These are phyloP conservation scores for Ochropleura plecta DNA, from an alignment of 2,888 invertebrate species.

Conservation along the genomic window DNA sequence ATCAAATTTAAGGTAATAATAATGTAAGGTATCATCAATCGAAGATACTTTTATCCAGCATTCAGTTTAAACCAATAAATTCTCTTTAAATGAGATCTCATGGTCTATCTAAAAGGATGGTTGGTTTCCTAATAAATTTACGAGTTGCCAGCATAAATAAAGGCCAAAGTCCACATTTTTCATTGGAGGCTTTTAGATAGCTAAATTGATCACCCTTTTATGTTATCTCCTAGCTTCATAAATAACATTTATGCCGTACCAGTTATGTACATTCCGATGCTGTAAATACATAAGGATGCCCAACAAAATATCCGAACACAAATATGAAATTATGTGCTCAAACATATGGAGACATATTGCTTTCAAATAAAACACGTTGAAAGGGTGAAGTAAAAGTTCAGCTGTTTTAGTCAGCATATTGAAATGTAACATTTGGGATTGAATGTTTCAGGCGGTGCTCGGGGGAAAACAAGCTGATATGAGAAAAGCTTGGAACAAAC, in stretches of 20 bases:
- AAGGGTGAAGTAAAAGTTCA: slow-evolving; percentile 78
- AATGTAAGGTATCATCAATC: not conserved
- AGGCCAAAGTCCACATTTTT: slow-evolving; percentile 24
- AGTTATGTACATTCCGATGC: slow-evolving; percentile 21
- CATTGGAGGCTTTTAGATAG: slow-evolving; percentile 34
- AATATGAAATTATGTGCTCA: slow-evolving; percentile 63
- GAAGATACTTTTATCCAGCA: not conserved
- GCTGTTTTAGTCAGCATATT: slow-evolving; percentile 85
- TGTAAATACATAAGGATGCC: slow-evolving; percentile 12
- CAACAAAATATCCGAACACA: slow-evolving; percentile 50
- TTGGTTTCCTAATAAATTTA: slow-evolving; percentile 30
- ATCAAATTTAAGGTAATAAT: not conserved
- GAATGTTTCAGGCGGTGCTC: slow-evolving; percentile 79
- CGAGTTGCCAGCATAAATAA: slow-evolving; percentile 17
- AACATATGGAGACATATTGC: slow-evolving; percentile 73
- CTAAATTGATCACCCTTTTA: slow-evolving; percentile 45
- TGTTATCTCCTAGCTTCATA: slow-evolving; percentile 34
- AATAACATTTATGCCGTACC: slow-evolving; percentile 30
- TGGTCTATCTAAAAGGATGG: slow-evolving; percentile 10
- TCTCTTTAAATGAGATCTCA: not conserved
- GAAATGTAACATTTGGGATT: slow-evolving; percentile 85
- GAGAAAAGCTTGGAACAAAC: slow-evolving; percentile 68
- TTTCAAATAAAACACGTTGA: slow-evolving; percentile 77
- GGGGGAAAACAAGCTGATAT: slow-evolving; percentile 74
- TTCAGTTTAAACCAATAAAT: not conserved